Conservation (phyloP, 2,888 invertebrate genomes). For the Isotomurus palustris region DNA sequence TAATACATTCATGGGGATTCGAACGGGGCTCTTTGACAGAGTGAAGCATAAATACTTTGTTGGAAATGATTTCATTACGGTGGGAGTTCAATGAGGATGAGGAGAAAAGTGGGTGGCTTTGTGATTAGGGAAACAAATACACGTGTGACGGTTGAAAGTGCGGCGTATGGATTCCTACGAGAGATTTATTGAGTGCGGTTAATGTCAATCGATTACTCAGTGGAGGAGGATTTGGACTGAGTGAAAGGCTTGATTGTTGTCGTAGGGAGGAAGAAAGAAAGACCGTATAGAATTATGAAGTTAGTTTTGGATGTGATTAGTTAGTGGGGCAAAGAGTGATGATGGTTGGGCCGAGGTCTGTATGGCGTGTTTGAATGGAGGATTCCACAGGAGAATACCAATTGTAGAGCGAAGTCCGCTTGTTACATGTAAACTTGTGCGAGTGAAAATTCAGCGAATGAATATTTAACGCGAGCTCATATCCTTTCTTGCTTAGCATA, state of each 20-base stretch:
- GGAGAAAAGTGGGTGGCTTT: too few species aligned
- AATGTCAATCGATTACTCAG: constrained; percentile 44
- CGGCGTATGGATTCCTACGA: too few species aligned
- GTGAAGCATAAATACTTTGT: too few species aligned
- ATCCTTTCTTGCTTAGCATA: constrained; percentile 39
- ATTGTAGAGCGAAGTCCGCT: not conserved
- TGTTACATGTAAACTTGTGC: not conserved
- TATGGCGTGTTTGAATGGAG: not conserved
- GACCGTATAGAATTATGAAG: too few species aligned
- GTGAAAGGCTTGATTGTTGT: not conserved
- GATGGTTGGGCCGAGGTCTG: not conserved
- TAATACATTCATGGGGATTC: too few species aligned
- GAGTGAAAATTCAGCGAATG: constrained; percentile 21
- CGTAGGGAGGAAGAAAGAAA: not conserved
- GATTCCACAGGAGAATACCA: not conserved
- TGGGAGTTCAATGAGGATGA: too few species aligned
- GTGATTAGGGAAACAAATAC: too few species aligned
- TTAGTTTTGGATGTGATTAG: too few species aligned
- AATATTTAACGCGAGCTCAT: constrained; percentile 41
- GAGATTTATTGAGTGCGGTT: constrained; percentile 42
- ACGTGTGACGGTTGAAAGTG: too few species aligned
- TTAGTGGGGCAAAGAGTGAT: too few species aligned
- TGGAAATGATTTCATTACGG: too few species aligned
- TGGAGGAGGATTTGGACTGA: not conserved
- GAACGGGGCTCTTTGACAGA: too few species aligned